These are phyloP conservation scores for Hypotaenidia philippensis DNA, from an alignment of 2,797 vertebrate genomes.

Conservation along the genomic window DNA sequence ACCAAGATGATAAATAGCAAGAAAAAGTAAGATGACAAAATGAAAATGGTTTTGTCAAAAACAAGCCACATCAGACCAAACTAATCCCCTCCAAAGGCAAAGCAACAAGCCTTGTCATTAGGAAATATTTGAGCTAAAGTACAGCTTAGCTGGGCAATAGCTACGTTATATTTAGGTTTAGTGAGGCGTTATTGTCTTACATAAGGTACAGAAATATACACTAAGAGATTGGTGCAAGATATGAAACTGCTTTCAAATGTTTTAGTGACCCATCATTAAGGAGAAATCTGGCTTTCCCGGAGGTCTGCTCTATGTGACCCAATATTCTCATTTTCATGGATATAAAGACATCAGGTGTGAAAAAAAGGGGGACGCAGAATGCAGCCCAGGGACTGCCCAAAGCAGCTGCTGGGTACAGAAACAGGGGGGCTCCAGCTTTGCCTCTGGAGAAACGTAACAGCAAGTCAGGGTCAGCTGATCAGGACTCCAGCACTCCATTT, in stretches of 20 bases:
- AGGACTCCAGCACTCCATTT: background rate
- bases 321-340: background rate
- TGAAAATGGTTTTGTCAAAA: background rate
- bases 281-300: background rate
- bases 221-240: background rate
- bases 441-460: background rate
- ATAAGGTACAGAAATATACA: background rate
- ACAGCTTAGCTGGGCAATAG: conserved; percentile 10
- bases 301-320: background rate
- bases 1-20: background rate
- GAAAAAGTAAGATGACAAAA: background rate
- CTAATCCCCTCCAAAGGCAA: background rate
- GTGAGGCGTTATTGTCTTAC: background rate
- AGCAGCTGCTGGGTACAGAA: background rate
- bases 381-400: background rate
- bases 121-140: background rate
- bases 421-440: background rate
- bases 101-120: background rate
- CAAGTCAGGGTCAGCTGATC: background rate
- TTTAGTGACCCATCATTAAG: background rate
- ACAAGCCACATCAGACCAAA: background rate
- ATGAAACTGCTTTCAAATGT: background rate
- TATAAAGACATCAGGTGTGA: background rate
- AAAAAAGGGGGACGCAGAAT: background rate
- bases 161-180: background rate